A percentile compares a stretch with the other conserved stretches of the same genome.
Evolutionary conservation across 2,113 vertebrate genomes (phyloP).

Genomic region (Triplophysa tibetana): DNA sequence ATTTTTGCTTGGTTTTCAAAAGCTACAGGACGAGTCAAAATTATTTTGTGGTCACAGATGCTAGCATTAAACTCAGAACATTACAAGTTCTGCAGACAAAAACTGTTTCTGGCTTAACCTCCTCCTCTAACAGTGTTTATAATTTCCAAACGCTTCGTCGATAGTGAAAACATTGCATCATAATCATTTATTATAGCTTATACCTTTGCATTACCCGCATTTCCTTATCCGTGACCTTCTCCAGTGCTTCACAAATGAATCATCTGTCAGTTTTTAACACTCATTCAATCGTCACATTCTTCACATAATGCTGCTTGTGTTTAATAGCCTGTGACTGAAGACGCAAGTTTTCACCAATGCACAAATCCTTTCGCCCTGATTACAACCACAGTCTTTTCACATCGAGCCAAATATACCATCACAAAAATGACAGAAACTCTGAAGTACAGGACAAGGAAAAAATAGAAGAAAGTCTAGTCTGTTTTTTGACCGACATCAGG

Average conservation of each 20-base stretch:
- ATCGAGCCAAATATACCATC: neutral
- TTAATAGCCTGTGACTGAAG: conserved; percentile 15
- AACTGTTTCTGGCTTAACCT: neutral
- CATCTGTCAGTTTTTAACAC: conserved; percentile 1
- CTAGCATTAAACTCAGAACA: neutral
- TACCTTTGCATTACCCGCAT: neutral
- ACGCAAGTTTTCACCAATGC: neutral
- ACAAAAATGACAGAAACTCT: neutral
- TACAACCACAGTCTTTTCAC: conserved; percentile 11
- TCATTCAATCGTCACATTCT: conserved; percentile 27
- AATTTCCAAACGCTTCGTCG: neutral
- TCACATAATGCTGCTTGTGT: neutral
- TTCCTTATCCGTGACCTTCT: neutral
- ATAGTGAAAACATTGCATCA: neutral
- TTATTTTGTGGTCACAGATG: neutral
- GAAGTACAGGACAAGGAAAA: neutral
- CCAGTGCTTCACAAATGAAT: neutral
- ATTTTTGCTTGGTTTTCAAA: neutral
- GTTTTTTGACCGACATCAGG: too few species aligned
- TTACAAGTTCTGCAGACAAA: neutral
- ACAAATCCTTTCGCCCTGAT: neutral
- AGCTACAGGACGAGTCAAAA: too few species aligned
- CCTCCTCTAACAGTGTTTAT: neutral
- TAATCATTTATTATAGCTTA: neutral
- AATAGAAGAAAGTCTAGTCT: neutral